Evolutionary conservation across 2,888 invertebrate genomes (phyloP).

Genomic region (Scelioninae gen. 2): DNA sequence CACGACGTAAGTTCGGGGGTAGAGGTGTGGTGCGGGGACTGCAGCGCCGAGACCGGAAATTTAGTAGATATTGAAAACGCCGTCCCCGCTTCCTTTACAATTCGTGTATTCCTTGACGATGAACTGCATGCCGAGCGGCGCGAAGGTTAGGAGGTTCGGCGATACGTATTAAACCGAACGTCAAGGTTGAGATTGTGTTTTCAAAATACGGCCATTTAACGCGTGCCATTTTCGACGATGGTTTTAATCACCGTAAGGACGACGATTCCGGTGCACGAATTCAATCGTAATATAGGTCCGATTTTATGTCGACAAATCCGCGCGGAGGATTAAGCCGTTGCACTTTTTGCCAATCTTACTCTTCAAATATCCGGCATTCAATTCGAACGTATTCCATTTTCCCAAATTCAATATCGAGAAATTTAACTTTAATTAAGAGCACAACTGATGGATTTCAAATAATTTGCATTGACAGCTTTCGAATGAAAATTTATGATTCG

Average conservation of each 20-base stretch:
- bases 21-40: constrained; percentile 56
- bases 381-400: too few relatives aligned
- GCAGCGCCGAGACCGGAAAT: constrained; percentile 67
- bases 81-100: constrained; percentile 63
- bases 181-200: constrained; percentile 34
- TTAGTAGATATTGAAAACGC: constrained; percentile 71
- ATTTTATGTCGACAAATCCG: too few relatives aligned
- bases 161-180: constrained; percentile 44
- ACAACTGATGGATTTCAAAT: not conserved
- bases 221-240: too few relatives aligned
- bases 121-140: constrained; percentile 54
- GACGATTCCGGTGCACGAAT: too few relatives aligned
- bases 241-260: too few relatives aligned
- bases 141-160: constrained; percentile 44
- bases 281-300: too few relatives aligned
- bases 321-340: constrained; percentile 4
- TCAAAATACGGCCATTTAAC: constrained; percentile 21
- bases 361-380: too few relatives aligned
- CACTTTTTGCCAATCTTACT: too few relatives aligned
- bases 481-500: constrained; percentile 1
- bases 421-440: constrained; percentile 9
- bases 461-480: constrained; percentile 2
- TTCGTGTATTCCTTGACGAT: constrained; percentile 62
- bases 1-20: constrained; percentile 64
- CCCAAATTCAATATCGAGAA: not conserved